phyloP scores from a whole-genome alignment of 53 echinoderm and acorn worm genomes.

The Pentamera pediparva region DNA sequence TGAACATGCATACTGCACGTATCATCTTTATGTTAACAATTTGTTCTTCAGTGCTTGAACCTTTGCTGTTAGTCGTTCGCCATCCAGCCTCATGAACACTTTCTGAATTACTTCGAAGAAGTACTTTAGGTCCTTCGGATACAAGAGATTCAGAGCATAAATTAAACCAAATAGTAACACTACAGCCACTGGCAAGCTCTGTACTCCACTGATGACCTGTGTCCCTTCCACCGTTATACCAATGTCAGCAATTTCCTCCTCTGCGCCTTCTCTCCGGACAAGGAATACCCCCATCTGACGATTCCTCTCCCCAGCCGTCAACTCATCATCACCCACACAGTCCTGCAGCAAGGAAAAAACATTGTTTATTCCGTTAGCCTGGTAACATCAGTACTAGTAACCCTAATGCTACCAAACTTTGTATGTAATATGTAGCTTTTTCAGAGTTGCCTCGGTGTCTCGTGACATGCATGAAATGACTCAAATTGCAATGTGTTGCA shows the following conservation, averaged over 20 bases:
- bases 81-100: slow-evolving; percentile 39
- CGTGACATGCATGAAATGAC: too few relatives aligned
- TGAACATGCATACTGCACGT: too few relatives aligned
- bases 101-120: slow-evolving; percentile 50
- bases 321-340: background rate
- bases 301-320: background rate
- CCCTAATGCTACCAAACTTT: too few relatives aligned
- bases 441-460: too few relatives aligned
- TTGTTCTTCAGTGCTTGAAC: slow-evolving; percentile 45
- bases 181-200: slow-evolving; percentile 15
- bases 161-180: slow-evolving; percentile 46
- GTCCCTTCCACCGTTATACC: slow-evolving; percentile 22
- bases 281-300: background rate
- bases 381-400: too few relatives aligned
- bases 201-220: slow-evolving; percentile 10
- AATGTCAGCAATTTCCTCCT: background rate
- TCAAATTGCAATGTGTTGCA: too few relatives aligned
- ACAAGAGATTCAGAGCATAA: slow-evolving; percentile 37
- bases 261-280: background rate
- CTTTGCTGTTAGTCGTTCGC: slow-evolving; percentile 30
- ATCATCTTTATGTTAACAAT: too few relatives aligned
- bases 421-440: too few relatives aligned
- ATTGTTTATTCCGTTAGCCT: too few relatives aligned
- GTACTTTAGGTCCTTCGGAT: slow-evolving; percentile 44
- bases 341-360: too few relatives aligned